Percentiles rank a stretch among this genome's conserved stretches.
Evolutionary conservation across 2,113 vertebrate genomes (phyloP).

Genomic region (Mola mola): DNA sequence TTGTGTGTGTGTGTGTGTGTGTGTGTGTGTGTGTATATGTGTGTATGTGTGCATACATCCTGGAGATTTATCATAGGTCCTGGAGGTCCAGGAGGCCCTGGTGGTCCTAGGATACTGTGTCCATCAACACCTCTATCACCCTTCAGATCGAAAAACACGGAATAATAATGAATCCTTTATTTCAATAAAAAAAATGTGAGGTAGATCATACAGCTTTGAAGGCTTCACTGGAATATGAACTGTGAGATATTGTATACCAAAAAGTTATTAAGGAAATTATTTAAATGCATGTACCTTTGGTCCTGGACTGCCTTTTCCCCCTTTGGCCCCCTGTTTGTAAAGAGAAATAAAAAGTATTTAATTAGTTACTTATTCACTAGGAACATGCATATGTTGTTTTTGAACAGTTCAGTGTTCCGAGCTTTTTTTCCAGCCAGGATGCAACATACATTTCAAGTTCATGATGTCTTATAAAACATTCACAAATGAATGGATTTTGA

Average conservation of each 20-base stretch:
- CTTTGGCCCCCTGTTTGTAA: slow-evolving; percentile 85
- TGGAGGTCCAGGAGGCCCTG: slow-evolving; percentile 87
- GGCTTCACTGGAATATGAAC: neutral
- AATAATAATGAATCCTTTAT: neutral
- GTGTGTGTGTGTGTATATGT: neutral
- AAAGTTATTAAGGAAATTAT: no score
- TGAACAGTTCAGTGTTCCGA: no score
- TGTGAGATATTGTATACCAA: neutral
- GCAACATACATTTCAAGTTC: no score
- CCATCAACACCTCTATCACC: slow-evolving; percentile 87
- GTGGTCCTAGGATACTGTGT: slow-evolving; percentile 81
- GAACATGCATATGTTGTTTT: no score
- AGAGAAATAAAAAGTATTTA: neutral
- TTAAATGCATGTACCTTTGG: slow-evolving; percentile 87
- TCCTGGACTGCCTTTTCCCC: slow-evolving; percentile 88
- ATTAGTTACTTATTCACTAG: neutral
- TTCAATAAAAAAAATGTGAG: neutral
- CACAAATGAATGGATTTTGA: no score
- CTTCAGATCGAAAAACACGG: slow-evolving; percentile 67
- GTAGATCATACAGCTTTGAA: neutral
- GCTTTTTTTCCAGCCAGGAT: no score
- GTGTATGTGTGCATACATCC: slow-evolving; percentile 78
- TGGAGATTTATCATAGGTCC: slow-evolving; percentile 80
- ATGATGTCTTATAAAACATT: no score
- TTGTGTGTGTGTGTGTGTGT: neutral